Conservation (phyloP, 2,888 invertebrate species). For the Anaspis maculata region DNA sequence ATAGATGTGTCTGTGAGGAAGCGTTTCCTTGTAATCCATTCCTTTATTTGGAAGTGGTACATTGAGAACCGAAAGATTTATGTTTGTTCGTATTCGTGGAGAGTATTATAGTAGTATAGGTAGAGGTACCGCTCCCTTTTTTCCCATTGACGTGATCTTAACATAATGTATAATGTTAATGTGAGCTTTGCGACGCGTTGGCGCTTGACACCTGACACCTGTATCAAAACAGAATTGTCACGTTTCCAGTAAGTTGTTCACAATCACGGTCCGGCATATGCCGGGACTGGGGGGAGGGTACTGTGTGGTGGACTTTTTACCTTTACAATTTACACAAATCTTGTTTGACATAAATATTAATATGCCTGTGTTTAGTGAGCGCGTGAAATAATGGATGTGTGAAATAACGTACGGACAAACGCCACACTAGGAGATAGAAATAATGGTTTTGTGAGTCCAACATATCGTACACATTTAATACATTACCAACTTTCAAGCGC, state of each 20-base stretch:
- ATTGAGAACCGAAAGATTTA: conserved; percentile 16
- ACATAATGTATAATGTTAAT: conserved; percentile 17
- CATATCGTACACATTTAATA: conserved; percentile 15
- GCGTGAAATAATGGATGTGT: background rate
- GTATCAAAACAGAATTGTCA: conserved; percentile 24
- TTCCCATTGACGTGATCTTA: conserved; percentile 13
- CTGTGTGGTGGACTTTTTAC: no score
- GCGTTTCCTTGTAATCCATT: conserved; percentile 15
- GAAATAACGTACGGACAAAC: background rate
- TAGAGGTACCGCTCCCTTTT: conserved; percentile 13
- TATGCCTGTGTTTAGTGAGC: background rate
- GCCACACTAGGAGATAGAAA: conserved; percentile 1
- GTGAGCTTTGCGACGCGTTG: conserved; percentile 17
- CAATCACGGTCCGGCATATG: background rate
- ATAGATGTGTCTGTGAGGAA: conserved; percentile 12
- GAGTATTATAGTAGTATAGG: background rate
- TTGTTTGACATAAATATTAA: conserved; percentile 11
- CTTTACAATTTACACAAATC: conserved; percentile 8
- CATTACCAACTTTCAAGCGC: conserved; percentile 15
- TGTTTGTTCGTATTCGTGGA: conserved; percentile 14
- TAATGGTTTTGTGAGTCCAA: conserved; percentile 15
- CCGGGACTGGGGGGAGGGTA: background rate
- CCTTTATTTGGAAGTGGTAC: conserved; percentile 16
- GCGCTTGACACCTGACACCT: conserved; percentile 21
- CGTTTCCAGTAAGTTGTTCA: conserved; percentile 16